These are phyloP conservation scores for Sinosuthora webbiana DNA, from an alignment of 2,113 vertebrate species.

Conservation along the genomic window DNA sequence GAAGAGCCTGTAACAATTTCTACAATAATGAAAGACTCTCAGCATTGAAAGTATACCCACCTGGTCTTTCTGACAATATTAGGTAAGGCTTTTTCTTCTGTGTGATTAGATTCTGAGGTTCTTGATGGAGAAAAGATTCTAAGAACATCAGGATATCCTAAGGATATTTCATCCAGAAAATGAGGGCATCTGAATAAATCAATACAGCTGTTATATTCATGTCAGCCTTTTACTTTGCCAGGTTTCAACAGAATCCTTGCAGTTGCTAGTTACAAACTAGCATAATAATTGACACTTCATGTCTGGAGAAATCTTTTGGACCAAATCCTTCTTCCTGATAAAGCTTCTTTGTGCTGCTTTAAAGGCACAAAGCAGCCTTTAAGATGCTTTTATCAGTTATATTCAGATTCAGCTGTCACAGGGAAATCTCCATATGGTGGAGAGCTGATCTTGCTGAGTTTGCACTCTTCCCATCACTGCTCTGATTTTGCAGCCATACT, in stretches of 20 bases:
- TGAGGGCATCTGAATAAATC: neutral
- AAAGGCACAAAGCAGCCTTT: conserved; percentile 3
- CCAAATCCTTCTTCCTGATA: neutral
- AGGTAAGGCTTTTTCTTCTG: neutral
- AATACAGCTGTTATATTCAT: neutral
- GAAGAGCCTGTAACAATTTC: neutral
- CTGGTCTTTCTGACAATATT: neutral
- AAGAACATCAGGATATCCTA: neutral
- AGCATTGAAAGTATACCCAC: neutral
- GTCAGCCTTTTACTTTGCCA: neutral
- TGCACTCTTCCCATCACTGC: neutral
- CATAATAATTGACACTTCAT: neutral
- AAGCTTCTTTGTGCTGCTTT: neutral
- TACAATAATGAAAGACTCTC: neutral
- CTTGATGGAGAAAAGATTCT: neutral
- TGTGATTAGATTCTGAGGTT: neutral
- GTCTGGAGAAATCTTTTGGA: conserved; percentile 19
- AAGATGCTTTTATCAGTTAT: neutral
- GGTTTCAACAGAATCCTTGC: conserved; percentile 11
- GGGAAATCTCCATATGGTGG: conserved; percentile 27
- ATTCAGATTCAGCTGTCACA: conserved; percentile 29
- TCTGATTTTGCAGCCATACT: neutral
- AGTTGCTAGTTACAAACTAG: neutral
- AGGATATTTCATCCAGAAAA: conserved; percentile 1
- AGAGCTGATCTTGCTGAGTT: conserved; percentile 26